Evolutionary conservation across 2,113 vertebrate species (phyloP).

Genomic region (Chelonoidis abingdonii): DNA sequence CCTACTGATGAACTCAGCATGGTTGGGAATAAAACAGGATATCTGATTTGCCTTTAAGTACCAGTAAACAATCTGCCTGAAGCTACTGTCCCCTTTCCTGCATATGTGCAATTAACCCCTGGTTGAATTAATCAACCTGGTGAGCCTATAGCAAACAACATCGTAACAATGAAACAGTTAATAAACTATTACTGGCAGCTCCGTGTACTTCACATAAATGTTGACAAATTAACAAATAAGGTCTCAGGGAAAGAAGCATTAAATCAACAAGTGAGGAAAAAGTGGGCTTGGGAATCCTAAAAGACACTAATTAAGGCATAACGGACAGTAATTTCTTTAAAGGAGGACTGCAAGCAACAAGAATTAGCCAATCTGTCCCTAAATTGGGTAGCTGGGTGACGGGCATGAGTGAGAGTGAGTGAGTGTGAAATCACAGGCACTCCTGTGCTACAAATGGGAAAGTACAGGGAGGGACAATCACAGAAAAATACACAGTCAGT

Average conservation of each 20-base stretch:
- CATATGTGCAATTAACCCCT: neutral
- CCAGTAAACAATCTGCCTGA: neutral
- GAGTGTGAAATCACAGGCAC: neutral
- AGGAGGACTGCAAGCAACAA: neutral
- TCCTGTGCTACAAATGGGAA: neutral
- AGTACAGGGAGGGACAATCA: neutral
- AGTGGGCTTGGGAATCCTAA: neutral
- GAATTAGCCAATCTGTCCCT: neutral
- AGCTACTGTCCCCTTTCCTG: neutral
- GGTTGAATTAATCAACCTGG: neutral
- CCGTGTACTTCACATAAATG: neutral
- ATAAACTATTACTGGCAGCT: neutral
- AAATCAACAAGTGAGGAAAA: slow-evolving; percentile 12
- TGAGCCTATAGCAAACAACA: neutral
- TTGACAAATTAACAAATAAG: slow-evolving; percentile 20
- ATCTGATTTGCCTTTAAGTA: neutral
- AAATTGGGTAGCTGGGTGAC: neutral
- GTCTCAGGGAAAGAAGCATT: neutral
- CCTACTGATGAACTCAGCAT: neutral
- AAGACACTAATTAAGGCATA: neutral
- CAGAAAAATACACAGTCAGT: neutral
- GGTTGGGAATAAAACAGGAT: neutral
- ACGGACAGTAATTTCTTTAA: neutral
- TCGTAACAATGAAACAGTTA: neutral
- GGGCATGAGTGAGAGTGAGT: too few species aligned